These are phyloP conservation scores for Anodontia alba DNA, from an alignment of 2,888 invertebrate species.

Conservation along the genomic window DNA sequence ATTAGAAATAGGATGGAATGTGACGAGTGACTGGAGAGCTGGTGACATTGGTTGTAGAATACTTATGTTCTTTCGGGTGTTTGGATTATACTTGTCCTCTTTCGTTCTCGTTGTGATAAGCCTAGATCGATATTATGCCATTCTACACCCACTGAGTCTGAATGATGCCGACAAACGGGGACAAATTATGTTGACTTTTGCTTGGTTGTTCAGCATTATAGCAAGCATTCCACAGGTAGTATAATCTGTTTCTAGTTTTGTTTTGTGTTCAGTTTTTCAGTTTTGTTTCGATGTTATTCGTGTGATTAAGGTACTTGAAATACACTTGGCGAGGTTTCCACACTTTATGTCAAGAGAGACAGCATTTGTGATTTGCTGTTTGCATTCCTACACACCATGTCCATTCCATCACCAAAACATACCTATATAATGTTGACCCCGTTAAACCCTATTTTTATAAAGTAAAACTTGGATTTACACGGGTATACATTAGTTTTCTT, in stretches of 20 bases:
- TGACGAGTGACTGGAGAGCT: conserved; percentile 91
- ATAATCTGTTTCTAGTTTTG: background rate
- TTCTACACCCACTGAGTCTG: conserved; percentile 76
- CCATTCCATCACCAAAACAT: no score
- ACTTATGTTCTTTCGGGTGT: conserved; percentile 90
- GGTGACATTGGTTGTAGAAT: conserved; percentile 91
- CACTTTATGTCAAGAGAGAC: no score
- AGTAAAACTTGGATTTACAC: no score
- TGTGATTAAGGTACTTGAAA: no score
- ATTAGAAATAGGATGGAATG: conserved; percentile 89
- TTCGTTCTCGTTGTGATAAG: conserved; percentile 91
- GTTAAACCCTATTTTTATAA: no score
- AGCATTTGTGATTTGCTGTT: no score
- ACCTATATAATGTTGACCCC: no score
- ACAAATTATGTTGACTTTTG: conserved; percentile 73
- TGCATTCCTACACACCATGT: no score
- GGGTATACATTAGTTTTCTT: no score
- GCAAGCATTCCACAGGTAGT: conserved; percentile 79
- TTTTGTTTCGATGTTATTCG: no score
- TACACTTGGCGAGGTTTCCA: no score
- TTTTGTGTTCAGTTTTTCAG: no score
- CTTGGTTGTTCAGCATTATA: conserved; percentile 74
- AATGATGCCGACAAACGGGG: conserved; percentile 76
- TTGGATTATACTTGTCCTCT: conserved; percentile 93
- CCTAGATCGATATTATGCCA: conserved; percentile 78